Conservation (phyloP, 2,888 invertebrate genomes). For the Hofmannophila pseudospretella region DNA sequence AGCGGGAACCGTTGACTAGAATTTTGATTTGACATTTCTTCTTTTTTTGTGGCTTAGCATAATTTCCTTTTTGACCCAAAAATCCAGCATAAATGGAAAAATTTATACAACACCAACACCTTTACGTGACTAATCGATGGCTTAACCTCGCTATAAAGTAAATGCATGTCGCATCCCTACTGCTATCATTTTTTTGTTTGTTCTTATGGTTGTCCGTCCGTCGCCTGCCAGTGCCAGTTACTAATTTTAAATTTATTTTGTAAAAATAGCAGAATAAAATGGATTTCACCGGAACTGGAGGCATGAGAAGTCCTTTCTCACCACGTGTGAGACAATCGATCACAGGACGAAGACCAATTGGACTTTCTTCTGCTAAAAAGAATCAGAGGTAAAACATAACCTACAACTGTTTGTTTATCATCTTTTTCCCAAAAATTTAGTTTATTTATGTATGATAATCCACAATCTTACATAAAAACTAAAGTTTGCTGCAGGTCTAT, state of each 20-base stretch:
- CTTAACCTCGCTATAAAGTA: background rate
- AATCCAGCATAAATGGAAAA: background rate
- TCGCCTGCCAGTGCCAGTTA: slow-evolving; percentile 20
- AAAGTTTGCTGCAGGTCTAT: no score
- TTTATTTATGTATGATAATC: no score
- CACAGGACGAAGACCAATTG: slow-evolving; percentile 50
- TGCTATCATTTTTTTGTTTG: slow-evolving; percentile 10
- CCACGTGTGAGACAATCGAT: slow-evolving; percentile 57
- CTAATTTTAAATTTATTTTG: slow-evolving; percentile 11
- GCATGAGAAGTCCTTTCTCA: slow-evolving; percentile 65
- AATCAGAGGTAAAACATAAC: slow-evolving; percentile 44
- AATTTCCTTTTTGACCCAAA: background rate
- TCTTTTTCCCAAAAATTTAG: background rate
- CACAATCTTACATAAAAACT: background rate
- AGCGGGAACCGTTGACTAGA: slow-evolving; percentile 33
- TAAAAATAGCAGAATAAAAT: slow-evolving; percentile 22
- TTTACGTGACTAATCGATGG: background rate
- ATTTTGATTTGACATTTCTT: slow-evolving; percentile 9
- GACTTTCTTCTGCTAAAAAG: slow-evolving; percentile 52
- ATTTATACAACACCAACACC: background rate
- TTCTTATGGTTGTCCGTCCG: slow-evolving; percentile 21
- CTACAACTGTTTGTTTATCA: slow-evolving; percentile 12
- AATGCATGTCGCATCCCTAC: background rate
- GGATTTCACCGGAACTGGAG: slow-evolving; percentile 61
- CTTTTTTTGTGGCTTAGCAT: slow-evolving; percentile 4